Evolutionary conservation across 2,797 vertebrate genomes (phyloP).

Genomic region (Myioborus miniatus): DNA sequence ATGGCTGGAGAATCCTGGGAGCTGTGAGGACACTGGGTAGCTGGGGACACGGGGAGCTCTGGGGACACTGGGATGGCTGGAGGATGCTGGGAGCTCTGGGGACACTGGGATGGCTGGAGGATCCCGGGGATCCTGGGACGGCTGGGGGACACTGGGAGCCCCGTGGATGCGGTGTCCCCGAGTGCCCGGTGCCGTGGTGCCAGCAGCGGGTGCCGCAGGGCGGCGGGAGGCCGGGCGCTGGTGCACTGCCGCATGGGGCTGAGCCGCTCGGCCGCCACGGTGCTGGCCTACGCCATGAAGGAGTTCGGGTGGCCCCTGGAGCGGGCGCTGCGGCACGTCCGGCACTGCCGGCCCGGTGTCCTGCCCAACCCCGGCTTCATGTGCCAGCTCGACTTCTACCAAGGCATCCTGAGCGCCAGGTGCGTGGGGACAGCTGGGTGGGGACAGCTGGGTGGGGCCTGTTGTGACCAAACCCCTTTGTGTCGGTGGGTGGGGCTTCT

Average conservation of each 20-base stretch:
- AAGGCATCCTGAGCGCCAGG: constrained; percentile 93
- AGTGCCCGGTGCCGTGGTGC: accelerated
- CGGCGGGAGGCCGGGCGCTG: constrained; percentile 81
- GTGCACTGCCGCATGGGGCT: constrained; percentile 98
- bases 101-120: no score
- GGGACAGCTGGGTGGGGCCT: no score
- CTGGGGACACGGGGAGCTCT: not conserved
- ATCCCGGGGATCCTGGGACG: no score
- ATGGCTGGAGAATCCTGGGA: accelerated
- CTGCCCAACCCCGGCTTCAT: constrained; percentile 93
- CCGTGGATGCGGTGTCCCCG: accelerated
- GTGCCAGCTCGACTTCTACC: constrained; percentile 92
- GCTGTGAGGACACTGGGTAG: not conserved
- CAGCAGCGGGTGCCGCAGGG: constrained; percentile 65
- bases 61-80: no score
- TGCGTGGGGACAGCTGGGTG: not conserved
- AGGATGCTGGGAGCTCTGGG: accelerated
- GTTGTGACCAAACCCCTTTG: not conserved
- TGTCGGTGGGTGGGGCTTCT: accelerated
- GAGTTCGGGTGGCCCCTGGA: constrained; percentile 88
- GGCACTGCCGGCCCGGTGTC: constrained; percentile 82
- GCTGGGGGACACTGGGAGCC: not conserved
- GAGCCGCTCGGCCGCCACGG: constrained; percentile 92
- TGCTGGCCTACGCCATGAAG: constrained; percentile 95
- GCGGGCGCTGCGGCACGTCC: constrained; percentile 80